Evolutionary conservation across 2,113 vertebrate species (phyloP).

Genomic region (Labeo catla): DNA sequence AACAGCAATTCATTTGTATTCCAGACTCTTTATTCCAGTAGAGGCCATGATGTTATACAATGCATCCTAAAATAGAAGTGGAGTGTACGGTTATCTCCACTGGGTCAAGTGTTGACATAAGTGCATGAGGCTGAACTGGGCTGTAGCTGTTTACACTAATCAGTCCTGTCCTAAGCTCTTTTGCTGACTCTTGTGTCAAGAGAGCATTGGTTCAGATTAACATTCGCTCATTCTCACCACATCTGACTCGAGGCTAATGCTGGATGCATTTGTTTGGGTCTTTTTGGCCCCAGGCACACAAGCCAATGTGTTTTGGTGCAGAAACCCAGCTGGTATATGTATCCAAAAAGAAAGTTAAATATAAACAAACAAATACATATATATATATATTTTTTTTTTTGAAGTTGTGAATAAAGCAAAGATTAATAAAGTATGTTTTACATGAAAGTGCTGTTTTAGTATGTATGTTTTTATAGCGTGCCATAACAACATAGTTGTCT

Average conservation of each 20-base stretch:
- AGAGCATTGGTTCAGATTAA: conserved; percentile 33
- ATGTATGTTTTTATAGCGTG: too few species aligned
- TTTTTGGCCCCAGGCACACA: conserved; percentile 30
- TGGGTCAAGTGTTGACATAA: conserved; percentile 46
- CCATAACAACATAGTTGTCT: too few species aligned
- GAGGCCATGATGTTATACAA: neutral
- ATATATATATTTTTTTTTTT: too few species aligned
- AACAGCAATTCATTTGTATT: neutral
- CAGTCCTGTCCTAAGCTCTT: neutral
- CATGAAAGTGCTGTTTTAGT: too few species aligned
- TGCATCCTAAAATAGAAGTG: conserved; percentile 22
- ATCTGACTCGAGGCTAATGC: conserved; percentile 24
- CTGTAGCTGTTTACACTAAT: conserved; percentile 27
- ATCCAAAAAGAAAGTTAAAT: neutral
- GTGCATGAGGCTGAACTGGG: conserved; percentile 39
- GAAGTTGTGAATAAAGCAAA: too few species aligned
- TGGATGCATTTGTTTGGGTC: conserved; percentile 36
- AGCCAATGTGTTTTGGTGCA: conserved; percentile 41
- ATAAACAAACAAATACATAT: too few species aligned
- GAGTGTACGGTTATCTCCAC: conserved; percentile 15
- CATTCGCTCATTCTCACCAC: conserved; percentile 51
- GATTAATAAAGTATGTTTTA: too few species aligned
- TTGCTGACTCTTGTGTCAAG: conserved; percentile 3
- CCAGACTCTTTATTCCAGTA: neutral
- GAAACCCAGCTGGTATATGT: neutral